These are phyloP conservation scores for Sus cebifrons DNA, from an alignment of 2,797 vertebrate genomes.

Conservation along the genomic window DNA sequence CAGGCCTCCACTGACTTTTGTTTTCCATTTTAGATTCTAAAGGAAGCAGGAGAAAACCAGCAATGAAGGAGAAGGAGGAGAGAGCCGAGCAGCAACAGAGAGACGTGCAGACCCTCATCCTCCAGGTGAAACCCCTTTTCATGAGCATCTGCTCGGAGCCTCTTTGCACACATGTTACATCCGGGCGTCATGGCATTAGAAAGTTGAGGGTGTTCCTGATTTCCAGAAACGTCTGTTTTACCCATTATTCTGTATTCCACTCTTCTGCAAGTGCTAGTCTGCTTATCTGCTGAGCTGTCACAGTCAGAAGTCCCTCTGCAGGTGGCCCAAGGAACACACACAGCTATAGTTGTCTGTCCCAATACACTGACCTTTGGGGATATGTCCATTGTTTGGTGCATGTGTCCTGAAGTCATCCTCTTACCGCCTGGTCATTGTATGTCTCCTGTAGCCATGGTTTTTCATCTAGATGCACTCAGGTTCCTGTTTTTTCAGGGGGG, in stretches of 20 bases:
- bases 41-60: conserved; percentile 87
- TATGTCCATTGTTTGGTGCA: neutral
- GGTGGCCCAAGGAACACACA: neutral
- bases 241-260: neutral
- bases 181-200: neutral
- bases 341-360: neutral
- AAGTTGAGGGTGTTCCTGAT: conserved; percentile 1
- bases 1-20: conserved; percentile 57
- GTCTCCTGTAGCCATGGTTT: neutral
- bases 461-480: neutral
- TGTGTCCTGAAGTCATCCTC: conserved; percentile 17
- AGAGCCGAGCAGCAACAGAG: conserved; percentile 91
- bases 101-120: conserved; percentile 92
- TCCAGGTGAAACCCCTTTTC: conserved; percentile 92
- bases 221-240: conserved; percentile 15
- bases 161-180: neutral
- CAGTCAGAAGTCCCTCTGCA: neutral
- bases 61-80: conserved; percentile 84
- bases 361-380: neutral
- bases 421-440: neutral
- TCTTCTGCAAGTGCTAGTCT: neutral
- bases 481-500: neutral
- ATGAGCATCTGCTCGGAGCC: neutral
- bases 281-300: neutral
- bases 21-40: conserved; percentile 84